Percentiles rank a stretch among this genome's conserved stretches.
Conservation (phyloP, 2,888 invertebrate species). For the Pseudococcus viburni region DNA sequence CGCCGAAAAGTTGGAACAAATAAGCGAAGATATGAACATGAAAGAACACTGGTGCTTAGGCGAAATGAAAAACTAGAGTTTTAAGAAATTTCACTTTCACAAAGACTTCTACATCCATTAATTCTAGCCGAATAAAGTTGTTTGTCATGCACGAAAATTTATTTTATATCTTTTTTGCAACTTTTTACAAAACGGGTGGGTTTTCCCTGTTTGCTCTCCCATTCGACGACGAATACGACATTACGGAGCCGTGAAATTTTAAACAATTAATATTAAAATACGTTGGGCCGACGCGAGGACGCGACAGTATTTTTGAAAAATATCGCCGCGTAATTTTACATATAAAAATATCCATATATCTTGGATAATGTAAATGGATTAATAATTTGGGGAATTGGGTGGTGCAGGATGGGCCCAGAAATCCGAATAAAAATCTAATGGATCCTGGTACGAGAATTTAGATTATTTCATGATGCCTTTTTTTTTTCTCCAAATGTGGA, state of each 20-base stretch:
- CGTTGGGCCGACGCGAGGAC: neutral
- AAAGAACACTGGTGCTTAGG: conserved; percentile 16
- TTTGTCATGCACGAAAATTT: conserved; percentile 50
- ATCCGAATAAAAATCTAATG: too few relatives aligned
- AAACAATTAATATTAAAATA: conserved; percentile 26
- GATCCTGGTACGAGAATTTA: too few relatives aligned
- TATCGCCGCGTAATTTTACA: neutral
- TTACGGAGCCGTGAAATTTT: conserved; percentile 34
- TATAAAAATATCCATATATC: neutral
- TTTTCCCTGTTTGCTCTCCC: neutral
- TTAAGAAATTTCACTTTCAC: conserved; percentile 26
- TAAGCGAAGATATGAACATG: neutral
- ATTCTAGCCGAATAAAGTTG: conserved; percentile 47
- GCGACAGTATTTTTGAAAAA: neutral
- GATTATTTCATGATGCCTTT: too few relatives aligned
- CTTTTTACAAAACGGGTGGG: conserved; percentile 2
- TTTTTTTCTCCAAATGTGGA: too few relatives aligned
- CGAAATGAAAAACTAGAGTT: conserved; percentile 8
- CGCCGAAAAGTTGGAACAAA: neutral
- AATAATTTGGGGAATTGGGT: neutral
- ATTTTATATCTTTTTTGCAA: conserved; percentile 39
- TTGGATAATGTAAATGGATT: neutral
- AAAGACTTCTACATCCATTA: conserved; percentile 36
- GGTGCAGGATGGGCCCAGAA: too few relatives aligned
- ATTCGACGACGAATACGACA: neutral